A percentile compares a stretch with the other conserved stretches of the same genome.
Conservation (phyloP, 1,140 invertebrate genomes). For the Frieseomelitta varia region DNA sequence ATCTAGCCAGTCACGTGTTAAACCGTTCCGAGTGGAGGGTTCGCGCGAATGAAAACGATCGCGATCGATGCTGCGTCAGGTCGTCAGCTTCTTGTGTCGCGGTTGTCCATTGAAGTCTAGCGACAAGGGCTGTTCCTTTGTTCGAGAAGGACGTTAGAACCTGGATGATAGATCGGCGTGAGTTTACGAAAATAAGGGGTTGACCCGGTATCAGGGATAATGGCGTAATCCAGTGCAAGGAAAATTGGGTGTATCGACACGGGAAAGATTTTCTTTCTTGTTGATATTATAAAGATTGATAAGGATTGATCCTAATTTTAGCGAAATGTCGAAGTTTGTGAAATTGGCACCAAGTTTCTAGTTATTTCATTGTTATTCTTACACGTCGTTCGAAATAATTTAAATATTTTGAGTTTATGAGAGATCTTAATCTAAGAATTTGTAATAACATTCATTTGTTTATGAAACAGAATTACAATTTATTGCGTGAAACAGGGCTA, state of each 20-base stretch:
- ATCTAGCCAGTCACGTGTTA: constrained; percentile 53
- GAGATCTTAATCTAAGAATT: no score
- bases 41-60: background rate
- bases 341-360: no score
- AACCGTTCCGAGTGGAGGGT: constrained; percentile 9
- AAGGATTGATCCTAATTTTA: background rate
- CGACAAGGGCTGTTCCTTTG: background rate
- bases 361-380: no score
- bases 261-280: background rate
- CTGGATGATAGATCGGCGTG: background rate
- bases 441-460: no score
- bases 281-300: no score
- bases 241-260: background rate
- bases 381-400: no score
- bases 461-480: no score
- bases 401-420: no score
- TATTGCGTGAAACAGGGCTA: no score
- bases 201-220: no score
- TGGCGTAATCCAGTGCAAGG: background rate
- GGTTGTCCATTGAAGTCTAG: background rate
- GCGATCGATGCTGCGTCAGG: background rate
- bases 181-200: background rate
- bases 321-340: background rate
- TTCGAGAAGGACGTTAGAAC: background rate
- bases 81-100: background rate